Percentiles rank a stretch among this genome's conserved stretches.
Evolutionary conservation across 2,113 vertebrate species (phyloP).

Genomic region (Eulemur macaco): DNA sequence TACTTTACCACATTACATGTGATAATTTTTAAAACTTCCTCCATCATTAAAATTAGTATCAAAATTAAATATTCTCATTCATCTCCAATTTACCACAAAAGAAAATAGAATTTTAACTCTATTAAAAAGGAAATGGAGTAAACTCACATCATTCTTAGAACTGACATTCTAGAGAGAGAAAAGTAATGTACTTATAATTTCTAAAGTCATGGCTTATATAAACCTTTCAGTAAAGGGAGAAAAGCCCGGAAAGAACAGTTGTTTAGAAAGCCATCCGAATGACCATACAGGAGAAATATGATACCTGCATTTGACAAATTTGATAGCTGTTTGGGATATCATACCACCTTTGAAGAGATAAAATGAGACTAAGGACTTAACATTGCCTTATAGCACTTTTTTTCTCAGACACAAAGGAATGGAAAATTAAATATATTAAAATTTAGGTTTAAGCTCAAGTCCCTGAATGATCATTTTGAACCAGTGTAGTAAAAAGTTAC

Average conservation of each 20-base stretch:
- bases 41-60: not conserved
- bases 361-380: not conserved
- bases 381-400: not conserved
- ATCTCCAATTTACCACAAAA: not conserved
- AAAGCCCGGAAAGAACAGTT: not conserved
- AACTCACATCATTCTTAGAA: not conserved
- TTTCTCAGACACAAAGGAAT: not conserved
- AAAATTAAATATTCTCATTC: constrained; percentile 30
- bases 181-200: not conserved
- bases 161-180: not conserved
- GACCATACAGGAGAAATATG: not conserved
- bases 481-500: not conserved
- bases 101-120: constrained; percentile 24
- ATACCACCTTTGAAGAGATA: not conserved
- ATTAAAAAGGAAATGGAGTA: not conserved
- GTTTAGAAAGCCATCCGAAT: not conserved
- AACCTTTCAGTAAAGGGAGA: not conserved
- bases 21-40: not conserved
- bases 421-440: constrained; percentile 14
- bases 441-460: not conserved
- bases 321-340: not conserved
- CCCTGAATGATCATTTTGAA: not conserved
- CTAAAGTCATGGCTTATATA: not conserved
- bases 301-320: not conserved
- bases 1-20: not conserved